Base-by-base conservation (phyloP, 2,113 vertebrate genomes). In the Rhinogobius similis region DNA sequence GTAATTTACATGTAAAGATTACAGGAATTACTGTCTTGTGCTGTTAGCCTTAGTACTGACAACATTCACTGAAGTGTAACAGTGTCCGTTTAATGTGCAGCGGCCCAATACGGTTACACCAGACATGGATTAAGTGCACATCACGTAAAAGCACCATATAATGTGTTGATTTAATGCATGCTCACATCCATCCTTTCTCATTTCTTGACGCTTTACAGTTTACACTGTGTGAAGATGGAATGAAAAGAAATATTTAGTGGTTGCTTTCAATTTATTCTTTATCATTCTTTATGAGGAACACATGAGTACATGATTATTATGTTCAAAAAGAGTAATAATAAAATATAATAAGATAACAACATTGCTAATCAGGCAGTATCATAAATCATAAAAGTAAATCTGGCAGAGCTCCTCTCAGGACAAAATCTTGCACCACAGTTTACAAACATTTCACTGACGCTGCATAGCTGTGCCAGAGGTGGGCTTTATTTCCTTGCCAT, bases 71-170 rank as follows among this genome's bases (percentile, higher is more conserved):
- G 65, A 64, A 67, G 55, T 21, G 61, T 72, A 70, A 67, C 46
- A 26, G 21, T 63, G 68, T 72, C 62, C 36, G 59, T 75, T 56
- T 52, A 77, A 50, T 64, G 72, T 76, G 65, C 65, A 65, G 26
- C 82, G 82, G 74, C 68, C 73, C 44, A 66, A 48, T 76, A 58
- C 41, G 64, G 65, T 78, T 61, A 71, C 73, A 83, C 72, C 67
- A 75, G 68, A 81, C 76, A 82, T 63, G 29, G 67, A 82, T 79
- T 53, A 75, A 46, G 68, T 43, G 62, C 58, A 69, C 4, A 2
- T 72, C 67, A 72, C 24, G 23, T 14, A 43, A 39, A 71, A 62
- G 27, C 13, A 43, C 5, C 13, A 50, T 14, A 50, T 72, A n/a
- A 46, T 58, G 29, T 26, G 43, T 9, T 63, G 55, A 36, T 36